Conservation (phyloP, 2,797 vertebrate genomes). For the Gadopsis marmoratus region DNA sequence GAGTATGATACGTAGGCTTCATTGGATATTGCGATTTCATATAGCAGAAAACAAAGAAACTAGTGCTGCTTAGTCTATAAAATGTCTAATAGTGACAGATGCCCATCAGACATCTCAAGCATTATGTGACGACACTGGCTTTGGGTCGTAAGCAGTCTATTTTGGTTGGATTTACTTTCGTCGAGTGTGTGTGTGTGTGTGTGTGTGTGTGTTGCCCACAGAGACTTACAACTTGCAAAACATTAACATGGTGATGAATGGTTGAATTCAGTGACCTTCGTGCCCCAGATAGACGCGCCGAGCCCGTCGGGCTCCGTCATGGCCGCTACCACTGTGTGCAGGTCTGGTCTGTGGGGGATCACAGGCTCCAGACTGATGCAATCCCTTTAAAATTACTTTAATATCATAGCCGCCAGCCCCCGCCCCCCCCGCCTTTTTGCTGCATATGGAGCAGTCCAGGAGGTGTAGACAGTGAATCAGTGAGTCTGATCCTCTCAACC, state of each 20-base stretch:
- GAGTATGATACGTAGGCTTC: too few relatives aligned
- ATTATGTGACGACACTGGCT: neutral
- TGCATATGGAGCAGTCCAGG: slow-evolving; percentile 22
- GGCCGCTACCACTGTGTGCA: slow-evolving; percentile 24
- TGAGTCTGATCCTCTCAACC: slow-evolving; percentile 38
- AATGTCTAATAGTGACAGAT: neutral
- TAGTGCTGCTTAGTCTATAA: slow-evolving; percentile 12
- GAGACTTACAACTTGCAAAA: neutral
- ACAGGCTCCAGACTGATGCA: slow-evolving; percentile 16
- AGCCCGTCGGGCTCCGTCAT: slow-evolving; percentile 18
- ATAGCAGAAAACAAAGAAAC: neutral
- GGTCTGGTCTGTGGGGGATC: neutral
- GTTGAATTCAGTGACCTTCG: slow-evolving; percentile 44
- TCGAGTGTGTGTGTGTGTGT: too few relatives aligned
- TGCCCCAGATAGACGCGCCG: slow-evolving; percentile 53
- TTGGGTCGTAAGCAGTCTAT: neutral
- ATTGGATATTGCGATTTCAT: too few relatives aligned
- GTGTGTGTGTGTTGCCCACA: too few relatives aligned
- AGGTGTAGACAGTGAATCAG: slow-evolving; percentile 40
- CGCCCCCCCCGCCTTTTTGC: neutral
- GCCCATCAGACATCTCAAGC: neutral
- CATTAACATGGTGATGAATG: slow-evolving; percentile 10
- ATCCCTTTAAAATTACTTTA: slow-evolving; percentile 70
- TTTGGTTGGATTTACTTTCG: neutral
- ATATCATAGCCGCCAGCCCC: slow-evolving; percentile 13